A percentile compares a stretch with the other conserved stretches of the same genome.
Conservation (phyloP, 2,113 vertebrate genomes). For the Progne subis region DNA sequence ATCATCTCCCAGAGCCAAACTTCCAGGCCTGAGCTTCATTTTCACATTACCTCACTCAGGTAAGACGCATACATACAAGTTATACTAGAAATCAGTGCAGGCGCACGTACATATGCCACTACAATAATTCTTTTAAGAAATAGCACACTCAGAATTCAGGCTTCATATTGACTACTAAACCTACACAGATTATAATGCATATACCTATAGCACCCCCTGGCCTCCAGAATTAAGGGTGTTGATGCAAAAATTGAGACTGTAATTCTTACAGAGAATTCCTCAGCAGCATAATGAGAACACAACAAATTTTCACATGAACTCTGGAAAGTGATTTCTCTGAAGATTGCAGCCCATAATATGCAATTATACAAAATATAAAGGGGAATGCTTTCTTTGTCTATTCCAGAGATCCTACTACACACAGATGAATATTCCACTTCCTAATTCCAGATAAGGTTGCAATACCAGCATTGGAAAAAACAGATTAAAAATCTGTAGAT, state of each 20-base stretch:
- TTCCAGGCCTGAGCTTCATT: not conserved
- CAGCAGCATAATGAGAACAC: not conserved
- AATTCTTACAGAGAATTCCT: not conserved
- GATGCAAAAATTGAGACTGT: not conserved
- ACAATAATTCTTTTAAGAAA: not conserved
- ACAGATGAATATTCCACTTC: not conserved
- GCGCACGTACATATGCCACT: rapidly evolving
- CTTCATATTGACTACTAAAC: not conserved
- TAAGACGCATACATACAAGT: not conserved
- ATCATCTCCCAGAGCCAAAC: not conserved
- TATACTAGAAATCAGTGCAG: not conserved
- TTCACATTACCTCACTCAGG: not conserved
- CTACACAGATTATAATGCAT: not conserved
- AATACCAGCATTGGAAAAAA: not conserved
- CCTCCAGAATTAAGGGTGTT: slow-evolving; percentile 12
- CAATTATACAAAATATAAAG: not conserved
- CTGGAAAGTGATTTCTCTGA: not conserved
- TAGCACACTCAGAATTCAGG: not conserved
- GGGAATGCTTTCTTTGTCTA: not conserved
- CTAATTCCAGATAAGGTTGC: not conserved
- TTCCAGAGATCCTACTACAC: not conserved
- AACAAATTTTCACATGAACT: not conserved
- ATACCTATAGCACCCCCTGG: slow-evolving; percentile 55
- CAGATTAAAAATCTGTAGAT: not conserved
- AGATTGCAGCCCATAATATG: not conserved